Conservation (phyloP, 30 jellyfish, hydroid and myxozoan genomes). For the Aurelia aurita region DNA sequence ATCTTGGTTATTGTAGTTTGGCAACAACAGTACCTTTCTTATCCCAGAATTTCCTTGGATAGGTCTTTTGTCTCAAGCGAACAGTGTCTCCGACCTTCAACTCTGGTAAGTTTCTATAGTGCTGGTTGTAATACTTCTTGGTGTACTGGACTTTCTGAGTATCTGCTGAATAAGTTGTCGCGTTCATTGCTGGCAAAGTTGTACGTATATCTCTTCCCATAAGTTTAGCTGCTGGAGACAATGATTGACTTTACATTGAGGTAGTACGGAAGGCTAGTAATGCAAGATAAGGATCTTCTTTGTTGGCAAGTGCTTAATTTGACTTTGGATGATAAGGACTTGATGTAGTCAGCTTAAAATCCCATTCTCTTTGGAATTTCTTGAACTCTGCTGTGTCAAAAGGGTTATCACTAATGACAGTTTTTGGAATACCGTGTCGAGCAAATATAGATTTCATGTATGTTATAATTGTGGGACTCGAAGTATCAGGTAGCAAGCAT, state of each 20-base stretch:
- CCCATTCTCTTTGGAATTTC: no score
- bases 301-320: conserved; percentile 30
- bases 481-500: conserved; percentile 13
- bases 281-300: conserved; percentile 5
- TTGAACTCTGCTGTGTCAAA: conserved; percentile 18
- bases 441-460: conserved; percentile 29
- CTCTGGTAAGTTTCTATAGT: no score
- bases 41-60: no score
- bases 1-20: conserved; percentile 29
- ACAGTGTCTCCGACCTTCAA: no score
- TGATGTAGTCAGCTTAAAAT: no score
- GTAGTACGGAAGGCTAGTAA: no score
- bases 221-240: conserved; percentile 8
- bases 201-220: conserved; percentile 21
- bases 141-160: no score
- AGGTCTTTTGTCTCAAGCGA: no score
- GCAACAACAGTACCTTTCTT: conserved; percentile 33
- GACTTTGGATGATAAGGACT: no score
- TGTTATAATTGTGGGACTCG: conserved; percentile 20
- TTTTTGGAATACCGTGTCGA: conserved; percentile 15
- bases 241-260: background rate
- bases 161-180: no score
- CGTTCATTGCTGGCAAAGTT: no score
- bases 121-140: no score
- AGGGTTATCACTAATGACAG: conserved; percentile 15